These are phyloP conservation scores for Lasioglossum villosulum DNA, from an alignment of 2,888 invertebrate species.

Conservation along the genomic window DNA sequence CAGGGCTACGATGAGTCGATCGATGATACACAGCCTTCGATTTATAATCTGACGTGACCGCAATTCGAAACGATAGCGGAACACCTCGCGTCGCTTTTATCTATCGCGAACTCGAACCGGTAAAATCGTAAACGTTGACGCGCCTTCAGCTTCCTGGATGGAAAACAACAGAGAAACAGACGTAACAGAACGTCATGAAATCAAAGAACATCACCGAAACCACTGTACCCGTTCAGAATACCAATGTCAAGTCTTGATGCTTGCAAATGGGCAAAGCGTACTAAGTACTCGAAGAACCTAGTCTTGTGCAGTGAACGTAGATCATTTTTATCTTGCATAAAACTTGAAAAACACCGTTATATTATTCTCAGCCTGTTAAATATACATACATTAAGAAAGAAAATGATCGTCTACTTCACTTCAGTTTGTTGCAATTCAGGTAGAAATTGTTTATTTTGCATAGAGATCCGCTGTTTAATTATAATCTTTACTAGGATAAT, in stretches of 20 bases:
- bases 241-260: not conserved
- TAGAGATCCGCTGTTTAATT: too few relatives aligned
- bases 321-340: too few relatives aligned
- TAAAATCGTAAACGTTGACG: not conserved
- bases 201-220: not conserved
- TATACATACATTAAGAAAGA: too few relatives aligned
- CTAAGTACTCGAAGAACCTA: not conserved
- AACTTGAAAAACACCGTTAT: too few relatives aligned
- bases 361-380: too few relatives aligned
- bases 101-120: not conserved
- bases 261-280: not conserved
- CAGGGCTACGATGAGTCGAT: not conserved
- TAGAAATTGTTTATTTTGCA: too few relatives aligned
- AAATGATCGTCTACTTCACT: too few relatives aligned
- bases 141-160: not conserved
- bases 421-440: too few relatives aligned
- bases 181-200: not conserved
- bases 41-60: constrained; percentile 6
- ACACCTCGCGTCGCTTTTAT: not conserved
- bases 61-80: not conserved
- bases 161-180: not conserved
- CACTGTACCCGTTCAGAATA: not conserved
- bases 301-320: too few relatives aligned
- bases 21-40: constrained; percentile 11
- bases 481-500: too few relatives aligned